Evolutionary conservation across 2,797 vertebrate genomes (phyloP), one percentile per base, ranked within the genome.

Genomic region (Neosilurus hyrtlii): DNA sequence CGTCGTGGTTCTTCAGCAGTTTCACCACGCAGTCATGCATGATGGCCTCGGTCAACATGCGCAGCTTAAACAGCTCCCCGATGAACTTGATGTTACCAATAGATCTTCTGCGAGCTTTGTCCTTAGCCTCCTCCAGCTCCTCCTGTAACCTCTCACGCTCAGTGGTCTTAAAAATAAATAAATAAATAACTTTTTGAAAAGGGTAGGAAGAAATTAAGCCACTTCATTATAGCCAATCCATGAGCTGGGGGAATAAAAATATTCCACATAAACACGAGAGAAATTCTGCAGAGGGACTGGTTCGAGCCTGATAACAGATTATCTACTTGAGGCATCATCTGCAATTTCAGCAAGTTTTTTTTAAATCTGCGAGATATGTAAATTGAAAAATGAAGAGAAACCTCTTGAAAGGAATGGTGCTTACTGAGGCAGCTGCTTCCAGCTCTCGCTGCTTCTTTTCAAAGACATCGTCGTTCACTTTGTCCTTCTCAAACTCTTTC

Each of bases 1-100:
- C 94, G 0, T 96, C 96, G 0, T 96, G 96, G 91, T 96, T 96
- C 79, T 96, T 96, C 0, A 96, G 91, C 84, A 96, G 92, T 89
- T 96, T 96, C 24, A 96, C 95, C 88, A 96, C 95, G 0, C 96
- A 96, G 91, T 96, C 96, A 0, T 96, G 95, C 96, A 96, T 96
- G 90, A 96, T 96, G 80, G 95, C 95, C 82, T 96, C 96, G 0
- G 96, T 96, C 88, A 96, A 89, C 96, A 96, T 96, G 86, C 95
- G 95, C 43, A 96, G 93, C 81, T 96, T 96, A 88, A 96, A 96
- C 16, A 96, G 95, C 82, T 96, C 96, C 0, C 96, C 96, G 0
- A 96, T 96, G 87, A 96, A 96, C 85, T 95, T 96, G 37, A 96
- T 96, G 88, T 96, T 96, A 15, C 96, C 96, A 0, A 96, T 96